Conservation (phyloP, 2,113 vertebrate genomes). For the Nothoprocta perdicaria region DNA sequence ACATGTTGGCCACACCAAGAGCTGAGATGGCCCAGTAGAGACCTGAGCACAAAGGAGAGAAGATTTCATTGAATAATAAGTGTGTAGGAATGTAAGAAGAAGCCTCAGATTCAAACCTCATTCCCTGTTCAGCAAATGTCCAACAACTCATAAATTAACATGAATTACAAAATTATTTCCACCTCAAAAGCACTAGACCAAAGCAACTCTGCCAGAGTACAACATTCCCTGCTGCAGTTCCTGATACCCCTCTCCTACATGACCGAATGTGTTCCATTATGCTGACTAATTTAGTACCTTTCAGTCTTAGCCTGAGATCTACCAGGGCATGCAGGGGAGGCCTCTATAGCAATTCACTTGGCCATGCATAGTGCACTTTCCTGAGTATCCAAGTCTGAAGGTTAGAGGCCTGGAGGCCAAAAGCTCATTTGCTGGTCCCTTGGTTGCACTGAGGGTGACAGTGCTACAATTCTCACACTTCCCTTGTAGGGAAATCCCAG, state of each 20-base stretch:
- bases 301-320: background rate
- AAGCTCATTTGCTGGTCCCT: background rate
- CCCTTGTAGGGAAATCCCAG: background rate
- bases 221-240: background rate
- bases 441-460: fast-evolving
- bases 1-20: background rate
- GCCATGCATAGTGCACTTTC: background rate
- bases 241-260: background rate
- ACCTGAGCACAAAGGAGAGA: background rate
- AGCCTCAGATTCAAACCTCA: background rate
- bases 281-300: no score
- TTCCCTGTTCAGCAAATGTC: fast-evolving
- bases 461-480: background rate
- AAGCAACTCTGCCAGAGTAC: fast-evolving
- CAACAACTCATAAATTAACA: fast-evolving
- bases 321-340: background rate
- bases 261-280: no score
- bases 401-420: background rate
- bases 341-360: background rate
- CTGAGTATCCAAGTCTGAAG: background rate
- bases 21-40: background rate
- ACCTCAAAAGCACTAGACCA: background rate
- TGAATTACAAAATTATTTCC: background rate
- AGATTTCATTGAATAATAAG: background rate
- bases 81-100: background rate